phyloP scores from a whole-genome alignment of 2,797 vertebrate genomes.

The Falco cherrug region DNA sequence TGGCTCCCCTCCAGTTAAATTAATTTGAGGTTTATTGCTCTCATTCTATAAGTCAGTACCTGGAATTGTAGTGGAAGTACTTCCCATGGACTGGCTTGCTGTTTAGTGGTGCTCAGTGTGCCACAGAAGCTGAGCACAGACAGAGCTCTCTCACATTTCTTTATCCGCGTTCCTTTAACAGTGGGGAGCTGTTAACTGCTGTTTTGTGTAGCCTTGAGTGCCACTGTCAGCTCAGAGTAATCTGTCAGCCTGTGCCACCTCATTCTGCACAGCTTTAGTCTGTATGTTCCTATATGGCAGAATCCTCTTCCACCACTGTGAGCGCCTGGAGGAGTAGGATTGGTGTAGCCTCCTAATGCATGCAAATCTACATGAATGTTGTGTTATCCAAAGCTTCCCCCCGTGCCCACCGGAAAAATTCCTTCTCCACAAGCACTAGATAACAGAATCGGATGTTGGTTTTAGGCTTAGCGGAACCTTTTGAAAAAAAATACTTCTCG shows the following conservation, averaged over 20 bases:
- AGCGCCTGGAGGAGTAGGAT: not conserved
- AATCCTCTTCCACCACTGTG: not conserved
- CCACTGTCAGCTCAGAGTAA: not conserved
- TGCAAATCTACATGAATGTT: not conserved
- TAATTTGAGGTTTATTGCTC: not conserved
- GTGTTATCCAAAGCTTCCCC: not conserved
- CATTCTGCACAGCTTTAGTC: not conserved
- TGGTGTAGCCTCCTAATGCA: not conserved
- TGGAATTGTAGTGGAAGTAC: not conserved
- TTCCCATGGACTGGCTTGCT: not conserved
- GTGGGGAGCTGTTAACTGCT: not conserved
- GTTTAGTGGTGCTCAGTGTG: not conserved
- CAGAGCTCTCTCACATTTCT: not conserved
- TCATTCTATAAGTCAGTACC: not conserved
- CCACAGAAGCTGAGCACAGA: not conserved
- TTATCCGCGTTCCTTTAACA: not conserved
- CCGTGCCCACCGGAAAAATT: not conserved
- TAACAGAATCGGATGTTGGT: not conserved
- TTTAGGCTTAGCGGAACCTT: slow-evolving; percentile 30
- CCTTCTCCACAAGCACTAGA: not conserved
- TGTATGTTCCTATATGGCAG: not conserved
- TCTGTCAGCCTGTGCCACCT: not conserved
- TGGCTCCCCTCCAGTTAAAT: rapidly evolving
- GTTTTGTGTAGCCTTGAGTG: not conserved
- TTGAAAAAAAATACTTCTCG: not conserved